Evolutionary conservation across 2,113 vertebrate genomes (phyloP).

Genomic region (Oxyura jamaicensis): DNA sequence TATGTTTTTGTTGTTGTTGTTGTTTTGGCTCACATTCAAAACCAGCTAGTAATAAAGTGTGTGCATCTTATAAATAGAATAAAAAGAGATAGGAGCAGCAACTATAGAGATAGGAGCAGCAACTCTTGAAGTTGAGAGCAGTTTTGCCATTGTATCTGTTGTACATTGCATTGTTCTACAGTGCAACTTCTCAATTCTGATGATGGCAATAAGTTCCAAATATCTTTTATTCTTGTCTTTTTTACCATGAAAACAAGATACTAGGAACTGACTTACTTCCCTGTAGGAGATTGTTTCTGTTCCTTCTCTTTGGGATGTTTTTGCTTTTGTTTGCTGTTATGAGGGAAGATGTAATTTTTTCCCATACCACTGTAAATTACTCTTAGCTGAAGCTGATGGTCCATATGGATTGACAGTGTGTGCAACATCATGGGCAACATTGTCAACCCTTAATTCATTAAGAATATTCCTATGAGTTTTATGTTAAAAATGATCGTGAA

Average conservation of each 20-base stretch:
- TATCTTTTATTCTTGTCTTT: not conserved
- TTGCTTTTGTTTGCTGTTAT: not conserved
- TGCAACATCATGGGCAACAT: not conserved
- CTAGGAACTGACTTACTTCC: not conserved
- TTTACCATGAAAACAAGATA: not conserved
- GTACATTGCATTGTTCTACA: not conserved
- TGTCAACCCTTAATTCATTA: not conserved
- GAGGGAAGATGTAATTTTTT: not conserved
- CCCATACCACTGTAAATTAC: not conserved
- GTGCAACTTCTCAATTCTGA: not conserved
- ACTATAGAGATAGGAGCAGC: not conserved
- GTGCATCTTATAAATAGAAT: not conserved
- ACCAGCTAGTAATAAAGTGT: not conserved
- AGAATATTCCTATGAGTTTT: not conserved
- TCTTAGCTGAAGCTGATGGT: not conserved
- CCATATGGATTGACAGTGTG: not conserved
- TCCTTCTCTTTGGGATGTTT: too few species aligned
- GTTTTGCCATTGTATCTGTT: not conserved
- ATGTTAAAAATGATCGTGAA: not conserved
- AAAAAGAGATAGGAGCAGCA: not conserved
- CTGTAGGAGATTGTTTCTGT: not conserved
- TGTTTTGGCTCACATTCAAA: not conserved
- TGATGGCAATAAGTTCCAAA: not conserved
- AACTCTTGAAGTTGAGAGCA: not conserved
- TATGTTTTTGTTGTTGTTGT: too few species aligned